Base-by-base conservation (phyloP, 2,888 invertebrate genomes). In the Brachyptera risi region DNA sequence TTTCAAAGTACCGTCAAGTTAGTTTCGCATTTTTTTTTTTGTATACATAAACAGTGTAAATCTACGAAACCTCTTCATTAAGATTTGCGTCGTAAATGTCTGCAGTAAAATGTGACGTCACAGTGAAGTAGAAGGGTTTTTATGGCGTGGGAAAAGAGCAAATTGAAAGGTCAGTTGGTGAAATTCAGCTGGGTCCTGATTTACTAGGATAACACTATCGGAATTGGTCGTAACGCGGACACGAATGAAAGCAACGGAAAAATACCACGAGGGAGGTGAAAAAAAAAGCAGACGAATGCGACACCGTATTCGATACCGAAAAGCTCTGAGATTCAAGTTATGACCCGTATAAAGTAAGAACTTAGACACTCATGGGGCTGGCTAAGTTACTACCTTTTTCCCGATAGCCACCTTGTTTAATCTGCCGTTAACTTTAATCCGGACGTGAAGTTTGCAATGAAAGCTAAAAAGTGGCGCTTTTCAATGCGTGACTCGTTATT, bases 151-250 rank as follows among this genome's bases (percentile, higher is more conserved):
- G 37, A 35, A 51, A 54, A 54, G 54, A 54, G 54, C 54, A 54
- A 35, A 54, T 54, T 54, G 54, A 54, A 54, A 54, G 54, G 54
- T 54, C 54, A 54, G 54, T 54, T 23, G 35, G 54, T 21, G 35
- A 54, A 54, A 35, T 54, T 37, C 37, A 54, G 54, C 54, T 37
- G 54, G 13, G 37, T 21, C 31, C 9, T 54, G 54, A 54, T 54
- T 54, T 54, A 54, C 54, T 21, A 47, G 11, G 11, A 9, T 21
- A 37, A 35, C 54, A 37, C 54, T 37, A 54, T 54, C 54, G 35
- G 24, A 54, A 54, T 54, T 35, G 54, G 54, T 35, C 35, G 35
- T 54, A 54, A 35, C 17, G 21, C 11, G 19, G 35, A 54, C 54
- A 54, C 54, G 37, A 54, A 54, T 37, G 54, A 54, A 54, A 51